Conservation (phyloP, 2,797 vertebrate species). For the Melanogrammus aeglefinus region DNA sequence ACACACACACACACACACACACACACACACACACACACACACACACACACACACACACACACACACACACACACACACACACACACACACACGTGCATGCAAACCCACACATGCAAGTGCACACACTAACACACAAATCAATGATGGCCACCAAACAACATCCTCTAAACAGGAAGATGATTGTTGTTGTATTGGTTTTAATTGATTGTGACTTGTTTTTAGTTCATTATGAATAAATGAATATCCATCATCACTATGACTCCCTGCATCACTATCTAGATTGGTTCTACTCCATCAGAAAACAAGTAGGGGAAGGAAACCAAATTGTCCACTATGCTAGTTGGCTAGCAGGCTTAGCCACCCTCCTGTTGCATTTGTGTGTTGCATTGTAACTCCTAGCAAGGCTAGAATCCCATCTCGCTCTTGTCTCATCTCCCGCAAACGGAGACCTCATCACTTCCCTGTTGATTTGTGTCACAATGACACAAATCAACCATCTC, state of each 20-base stretch:
- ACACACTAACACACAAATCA: slow-evolving; percentile 26
- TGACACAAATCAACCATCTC: not conserved
- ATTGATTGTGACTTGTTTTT: too few relatives aligned
- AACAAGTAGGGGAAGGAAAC: too few relatives aligned
- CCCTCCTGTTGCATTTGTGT: too few relatives aligned
- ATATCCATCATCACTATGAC: too few relatives aligned
- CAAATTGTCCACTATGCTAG: too few relatives aligned
- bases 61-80: slow-evolving; percentile 13
- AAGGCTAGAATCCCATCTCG: too few relatives aligned
- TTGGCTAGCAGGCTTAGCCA: too few relatives aligned
- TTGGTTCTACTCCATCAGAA: too few relatives aligned
- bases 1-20: slow-evolving; percentile 16
- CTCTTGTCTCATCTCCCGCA: not conserved
- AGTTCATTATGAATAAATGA: too few relatives aligned
- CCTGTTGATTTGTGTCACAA: slow-evolving; percentile 28
- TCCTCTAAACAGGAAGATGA: slow-evolving; percentile 5
- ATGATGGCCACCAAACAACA: slow-evolving; percentile 47
- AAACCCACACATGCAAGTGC: slow-evolving; percentile 6
- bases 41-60: slow-evolving; percentile 5
- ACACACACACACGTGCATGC: slow-evolving; percentile 8
- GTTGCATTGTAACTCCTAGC: not conserved
- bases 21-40: not conserved
- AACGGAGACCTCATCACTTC: not conserved
- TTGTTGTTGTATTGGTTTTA: too few relatives aligned
- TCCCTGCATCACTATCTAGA: too few relatives aligned